These are phyloP conservation scores for Arctopsyche grandis DNA, from an alignment of 1,140 invertebrate species.

Conservation along the genomic window DNA sequence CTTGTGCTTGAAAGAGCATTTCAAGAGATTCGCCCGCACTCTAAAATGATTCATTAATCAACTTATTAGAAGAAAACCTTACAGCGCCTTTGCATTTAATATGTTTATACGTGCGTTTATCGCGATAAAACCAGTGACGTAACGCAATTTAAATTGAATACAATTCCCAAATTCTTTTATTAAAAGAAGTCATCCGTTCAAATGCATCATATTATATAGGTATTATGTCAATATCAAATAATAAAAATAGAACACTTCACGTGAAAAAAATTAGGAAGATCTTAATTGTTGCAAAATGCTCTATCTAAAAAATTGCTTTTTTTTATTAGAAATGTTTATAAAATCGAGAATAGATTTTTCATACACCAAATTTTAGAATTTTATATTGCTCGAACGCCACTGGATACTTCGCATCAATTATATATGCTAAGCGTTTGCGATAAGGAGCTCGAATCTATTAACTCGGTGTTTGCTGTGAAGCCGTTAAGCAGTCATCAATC, in stretches of 20 bases:
- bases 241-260: too few species aligned
- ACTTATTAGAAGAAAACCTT: conserved; percentile 51
- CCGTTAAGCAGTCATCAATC: conserved; percentile 48
- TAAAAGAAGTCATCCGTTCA: too few species aligned
- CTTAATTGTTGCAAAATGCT: too few species aligned
- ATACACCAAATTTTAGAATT: not conserved
- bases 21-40: conserved; percentile 15
- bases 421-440: conserved; percentile 52
- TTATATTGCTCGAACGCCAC: not conserved
- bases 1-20: not conserved
- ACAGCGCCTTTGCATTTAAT: conserved; percentile 52
- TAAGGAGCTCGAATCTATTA: conserved; percentile 55
- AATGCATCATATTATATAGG: too few species aligned
- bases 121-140: conserved; percentile 50
- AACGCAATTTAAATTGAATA: not conserved
- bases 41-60: conserved; percentile 53
- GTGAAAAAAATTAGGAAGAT: too few species aligned
- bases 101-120: conserved; percentile 51
- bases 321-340: too few species aligned
- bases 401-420: conserved; percentile 45
- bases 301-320: too few species aligned
- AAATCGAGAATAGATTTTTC: too few species aligned
- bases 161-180: not conserved
- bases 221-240: too few species aligned
- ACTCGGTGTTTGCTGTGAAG: conserved; percentile 26